A percentile compares a stretch with the other conserved stretches of the same genome.
Evolutionary conservation across 2,797 vertebrate genomes (phyloP).

Genomic region (Labroides dimidiatus): DNA sequence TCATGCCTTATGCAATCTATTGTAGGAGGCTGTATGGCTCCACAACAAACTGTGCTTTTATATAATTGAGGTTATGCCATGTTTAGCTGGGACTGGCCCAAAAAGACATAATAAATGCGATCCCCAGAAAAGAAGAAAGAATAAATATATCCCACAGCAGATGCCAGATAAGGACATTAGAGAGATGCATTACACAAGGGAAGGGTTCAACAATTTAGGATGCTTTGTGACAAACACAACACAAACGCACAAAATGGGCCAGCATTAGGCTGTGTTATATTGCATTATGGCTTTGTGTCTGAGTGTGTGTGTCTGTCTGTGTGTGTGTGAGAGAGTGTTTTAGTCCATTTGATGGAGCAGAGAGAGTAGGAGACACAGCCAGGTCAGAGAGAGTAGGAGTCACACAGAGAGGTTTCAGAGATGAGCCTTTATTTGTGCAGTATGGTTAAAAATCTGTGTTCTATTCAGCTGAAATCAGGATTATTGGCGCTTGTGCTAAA

Average conservation of each 20-base stretch:
- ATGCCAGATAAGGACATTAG: conserved; percentile 57
- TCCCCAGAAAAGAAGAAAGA: conserved; percentile 47
- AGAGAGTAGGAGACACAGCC: conserved; percentile 42
- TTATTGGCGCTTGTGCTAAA: conserved; percentile 11
- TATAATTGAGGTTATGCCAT: conserved; percentile 57
- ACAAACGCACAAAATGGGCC: conserved; percentile 34
- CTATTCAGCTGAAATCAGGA: conserved; percentile 14
- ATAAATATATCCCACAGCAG: conserved; percentile 54
- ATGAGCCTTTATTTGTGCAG: conserved; percentile 61
- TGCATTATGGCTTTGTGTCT: conserved; percentile 54
- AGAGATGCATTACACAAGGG: conserved; percentile 57
- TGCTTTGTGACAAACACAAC: conserved; percentile 35
- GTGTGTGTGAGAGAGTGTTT: conserved; percentile 36
- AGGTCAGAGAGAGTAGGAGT: conserved; percentile 50
- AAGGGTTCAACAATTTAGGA: conserved; percentile 64
- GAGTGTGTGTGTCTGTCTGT: conserved; percentile 19
- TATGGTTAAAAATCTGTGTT: conserved; percentile 33
- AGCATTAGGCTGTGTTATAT: conserved; percentile 53
- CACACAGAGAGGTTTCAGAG: conserved; percentile 56
- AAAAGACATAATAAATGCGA: conserved; percentile 59
- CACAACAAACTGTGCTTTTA: conserved; percentile 54
- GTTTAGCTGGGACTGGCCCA: conserved; percentile 32
- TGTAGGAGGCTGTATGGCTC: conserved; percentile 48
- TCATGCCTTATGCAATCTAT: conserved; percentile 54
- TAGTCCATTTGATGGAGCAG: conserved; percentile 39